phyloP scores from a whole-genome alignment of 2,797 vertebrate genomes.

The Oreonectes daqikongensis region DNA sequence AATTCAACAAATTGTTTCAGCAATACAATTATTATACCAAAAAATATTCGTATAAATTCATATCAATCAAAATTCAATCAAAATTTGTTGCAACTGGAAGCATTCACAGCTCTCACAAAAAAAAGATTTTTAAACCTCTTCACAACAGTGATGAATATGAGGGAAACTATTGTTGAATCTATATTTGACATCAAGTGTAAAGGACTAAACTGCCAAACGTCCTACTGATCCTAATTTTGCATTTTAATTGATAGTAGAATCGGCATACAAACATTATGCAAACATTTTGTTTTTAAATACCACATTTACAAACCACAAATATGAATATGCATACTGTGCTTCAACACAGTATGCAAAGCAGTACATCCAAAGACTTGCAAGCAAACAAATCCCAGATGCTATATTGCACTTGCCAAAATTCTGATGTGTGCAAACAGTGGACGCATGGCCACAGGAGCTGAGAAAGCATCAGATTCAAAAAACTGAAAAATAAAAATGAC shows the following conservation, averaged over 20 bases:
- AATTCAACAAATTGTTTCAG: too few species aligned
- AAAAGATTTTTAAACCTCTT: too few species aligned
- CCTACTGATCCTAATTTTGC: not conserved
- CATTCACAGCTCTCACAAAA: too few species aligned
- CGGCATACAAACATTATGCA: not conserved
- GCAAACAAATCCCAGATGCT: not conserved
- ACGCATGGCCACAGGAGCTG: not conserved
- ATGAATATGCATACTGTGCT: not conserved
- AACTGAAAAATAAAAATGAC: not conserved
- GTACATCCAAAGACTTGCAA: not conserved
- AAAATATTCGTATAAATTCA: too few species aligned
- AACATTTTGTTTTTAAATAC: not conserved
- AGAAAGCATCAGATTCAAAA: not conserved
- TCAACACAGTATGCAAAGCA: not conserved
- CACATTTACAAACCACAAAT: not conserved
- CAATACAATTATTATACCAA: too few species aligned
- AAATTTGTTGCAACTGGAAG: too few species aligned
- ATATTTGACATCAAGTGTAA: too few species aligned
- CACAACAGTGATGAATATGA: too few species aligned
- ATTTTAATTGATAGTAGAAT: not conserved
- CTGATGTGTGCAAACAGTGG: not conserved
- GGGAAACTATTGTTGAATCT: too few species aligned
- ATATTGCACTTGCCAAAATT: not conserved
- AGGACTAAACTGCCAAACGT: constrained; percentile 3
- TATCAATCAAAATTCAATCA: too few species aligned